Base-by-base conservation (phyloP, 2,797 vertebrate species). In the Avahi laniger region DNA sequence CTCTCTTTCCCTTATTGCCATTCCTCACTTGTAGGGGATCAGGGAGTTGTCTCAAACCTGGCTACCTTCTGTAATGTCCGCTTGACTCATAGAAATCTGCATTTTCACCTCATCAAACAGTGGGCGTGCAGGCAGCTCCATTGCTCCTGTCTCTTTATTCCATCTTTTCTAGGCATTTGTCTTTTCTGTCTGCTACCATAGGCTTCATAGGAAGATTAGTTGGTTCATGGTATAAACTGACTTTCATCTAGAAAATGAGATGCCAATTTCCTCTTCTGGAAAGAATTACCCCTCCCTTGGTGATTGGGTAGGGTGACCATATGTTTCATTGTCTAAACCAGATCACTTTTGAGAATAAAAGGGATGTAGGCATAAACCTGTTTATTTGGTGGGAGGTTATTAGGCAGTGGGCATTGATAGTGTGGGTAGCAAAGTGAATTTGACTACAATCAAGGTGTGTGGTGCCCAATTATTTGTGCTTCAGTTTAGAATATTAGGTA, bases 401-500 rank as follows among this genome's bases (percentile, higher is more conserved):
- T 69, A 20, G 11, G 1, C 0, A 57, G 5, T 54, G 48, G 33
- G 28, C 18, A 11, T 72, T 61, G 38, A 57, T 67, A 17, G 12
- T 70, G 9, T 70, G 30, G 30, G 14, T 65, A 70, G 35, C 2
- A 65, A 76, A 80, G 54, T 72, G 33, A 38, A 10, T 85, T 93
- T 94, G 52, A 43, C 9, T n/a, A 65, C 17, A 81, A 7, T 85
- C 89, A 67, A 85, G 28, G 7, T 90, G 50, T 76, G n/a, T 76
- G 41, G 2, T 0, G 4, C 20, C 28, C 7, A 81, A 57, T 38
- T 70, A 41, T 67, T 59, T 96, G 33, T 80, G 20, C 28, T 81
- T 95, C 22, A 48, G 3, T 54, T 93, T 93, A 87, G 59, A 93
- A 73, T 80, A 41, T 85, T 92, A 69, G 26, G 13, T 80, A 84